A percentile compares a stretch with the other conserved stretches of the same genome.
Conservation (phyloP, 2,888 invertebrate genomes). For the Lycia hirtaria region DNA sequence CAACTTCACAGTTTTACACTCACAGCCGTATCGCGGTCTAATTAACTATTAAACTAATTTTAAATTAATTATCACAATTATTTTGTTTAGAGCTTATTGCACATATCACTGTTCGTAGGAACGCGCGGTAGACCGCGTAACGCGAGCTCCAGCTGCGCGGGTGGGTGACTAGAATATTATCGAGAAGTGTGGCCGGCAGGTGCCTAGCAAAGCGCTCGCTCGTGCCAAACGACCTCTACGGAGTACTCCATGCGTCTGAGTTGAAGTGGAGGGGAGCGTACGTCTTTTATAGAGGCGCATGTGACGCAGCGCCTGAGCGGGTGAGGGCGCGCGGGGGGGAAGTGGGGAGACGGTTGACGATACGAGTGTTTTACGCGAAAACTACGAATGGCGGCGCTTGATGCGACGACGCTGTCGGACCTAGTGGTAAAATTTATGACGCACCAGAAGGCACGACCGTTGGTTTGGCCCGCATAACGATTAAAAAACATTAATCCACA, state of each 20-base stretch:
- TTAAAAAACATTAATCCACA: conserved; percentile 43
- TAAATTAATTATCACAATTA: conserved; percentile 84
- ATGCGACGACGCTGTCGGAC: conserved; percentile 58
- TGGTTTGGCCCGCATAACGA: conserved; percentile 64
- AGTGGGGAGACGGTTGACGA: conserved; percentile 58
- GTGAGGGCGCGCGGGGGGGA: conserved; percentile 47
- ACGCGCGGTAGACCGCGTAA: conserved; percentile 82
- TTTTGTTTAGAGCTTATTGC: conserved; percentile 80
- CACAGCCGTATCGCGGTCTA: conserved; percentile 81
- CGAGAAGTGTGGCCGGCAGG: conserved; percentile 84
- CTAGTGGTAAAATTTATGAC: conserved; percentile 68
- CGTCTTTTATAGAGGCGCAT: conserved; percentile 77
- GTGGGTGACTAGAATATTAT: conserved; percentile 84
- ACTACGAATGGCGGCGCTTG: conserved; percentile 67
- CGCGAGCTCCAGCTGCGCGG: conserved; percentile 81
- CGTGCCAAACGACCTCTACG: conserved; percentile 87
- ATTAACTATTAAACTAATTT: conserved; percentile 79
- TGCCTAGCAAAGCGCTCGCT: conserved; percentile 87
- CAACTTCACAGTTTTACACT: conserved; percentile 79
- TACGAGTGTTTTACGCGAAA: conserved; percentile 83
- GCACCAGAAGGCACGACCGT: conserved; percentile 69
- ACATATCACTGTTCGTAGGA: conserved; percentile 85
- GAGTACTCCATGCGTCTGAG: conserved; percentile 87
- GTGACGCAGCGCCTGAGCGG: conserved; percentile 71
- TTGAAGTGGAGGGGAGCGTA: conserved; percentile 79